These are phyloP conservation scores for Rotaria socialis DNA, from an alignment of 2,888 invertebrate genomes.

Conservation along the genomic window DNA sequence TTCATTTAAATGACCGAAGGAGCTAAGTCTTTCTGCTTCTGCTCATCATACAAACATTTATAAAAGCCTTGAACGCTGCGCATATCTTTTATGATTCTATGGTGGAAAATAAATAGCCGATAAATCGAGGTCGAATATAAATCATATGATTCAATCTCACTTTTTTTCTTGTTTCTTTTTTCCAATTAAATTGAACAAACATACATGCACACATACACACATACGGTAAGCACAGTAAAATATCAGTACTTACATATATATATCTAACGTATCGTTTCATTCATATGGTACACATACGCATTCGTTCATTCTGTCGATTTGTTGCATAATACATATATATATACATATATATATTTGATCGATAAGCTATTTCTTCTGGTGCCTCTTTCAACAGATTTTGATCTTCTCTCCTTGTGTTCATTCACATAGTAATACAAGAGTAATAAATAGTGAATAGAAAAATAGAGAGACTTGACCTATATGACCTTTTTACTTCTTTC, in stretches of 20 bases:
- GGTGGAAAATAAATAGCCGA: slow-evolving; percentile 1
- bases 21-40: background rate
- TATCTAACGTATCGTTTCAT: slow-evolving; percentile 5
- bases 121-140: background rate
- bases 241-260: background rate
- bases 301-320: background rate
- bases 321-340: background rate
- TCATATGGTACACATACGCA: background rate
- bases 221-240: slow-evolving; percentile 24
- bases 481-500: background rate
- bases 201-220: background rate
- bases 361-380: slow-evolving; percentile 18
- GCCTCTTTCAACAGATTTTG: slow-evolving; percentile 11
- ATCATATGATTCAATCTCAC: background rate
- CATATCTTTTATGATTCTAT: background rate
- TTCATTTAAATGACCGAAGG: background rate
- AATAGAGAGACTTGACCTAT: background rate
- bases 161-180: slow-evolving; percentile 1
- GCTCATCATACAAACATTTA: background rate
- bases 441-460: background rate
- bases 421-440: background rate
- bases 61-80: background rate
- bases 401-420: slow-evolving; percentile 21
- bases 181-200: background rate
- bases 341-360: background rate